Percentiles rank a stretch among this genome's conserved stretches.
phyloP scores from a whole-genome alignment of 2,797 vertebrate species.

The Jordanella pulchra region DNA sequence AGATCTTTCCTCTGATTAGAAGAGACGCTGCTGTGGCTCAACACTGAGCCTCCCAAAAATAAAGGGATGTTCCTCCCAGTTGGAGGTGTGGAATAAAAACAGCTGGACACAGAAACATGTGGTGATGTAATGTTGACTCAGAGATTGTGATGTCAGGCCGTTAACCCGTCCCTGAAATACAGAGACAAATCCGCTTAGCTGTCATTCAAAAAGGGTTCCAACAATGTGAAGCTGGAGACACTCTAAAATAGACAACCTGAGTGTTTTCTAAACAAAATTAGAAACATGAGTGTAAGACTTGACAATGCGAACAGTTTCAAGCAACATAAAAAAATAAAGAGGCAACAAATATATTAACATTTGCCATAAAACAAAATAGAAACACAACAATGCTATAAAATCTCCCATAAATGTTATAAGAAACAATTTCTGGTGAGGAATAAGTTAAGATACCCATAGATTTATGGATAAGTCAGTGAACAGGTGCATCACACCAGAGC shows the following conservation, averaged over 20 bases:
- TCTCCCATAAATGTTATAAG: neutral
- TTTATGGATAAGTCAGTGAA: neutral
- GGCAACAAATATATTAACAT: neutral
- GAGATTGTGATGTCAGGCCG: conserved; percentile 3
- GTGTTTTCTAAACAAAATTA: neutral
- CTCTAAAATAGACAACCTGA: too few species aligned
- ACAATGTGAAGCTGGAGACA: neutral
- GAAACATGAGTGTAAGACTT: neutral
- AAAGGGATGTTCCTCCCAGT: conserved; percentile 55
- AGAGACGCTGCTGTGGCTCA: conserved; percentile 27
- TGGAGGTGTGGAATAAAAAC: conserved; percentile 48
- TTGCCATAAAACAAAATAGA: neutral
- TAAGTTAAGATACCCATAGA: neutral
- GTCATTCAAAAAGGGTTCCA: conserved; percentile 11
- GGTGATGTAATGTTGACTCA: conserved; percentile 40
- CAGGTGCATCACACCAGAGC: neutral
- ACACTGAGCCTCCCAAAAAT: conserved; percentile 49
- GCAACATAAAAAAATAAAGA: neutral
- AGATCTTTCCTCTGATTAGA: conserved; percentile 31
- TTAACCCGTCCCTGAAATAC: conserved; percentile 53
- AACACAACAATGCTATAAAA: neutral
- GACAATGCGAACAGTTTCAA: neutral
- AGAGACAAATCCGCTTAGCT: conserved; percentile 11
- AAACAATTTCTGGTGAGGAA: neutral
- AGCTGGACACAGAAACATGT: conserved; percentile 26